These are phyloP conservation scores for Caenorhabditis becei DNA, from an alignment of 2,888 invertebrate species.

Conservation along the genomic window DNA sequence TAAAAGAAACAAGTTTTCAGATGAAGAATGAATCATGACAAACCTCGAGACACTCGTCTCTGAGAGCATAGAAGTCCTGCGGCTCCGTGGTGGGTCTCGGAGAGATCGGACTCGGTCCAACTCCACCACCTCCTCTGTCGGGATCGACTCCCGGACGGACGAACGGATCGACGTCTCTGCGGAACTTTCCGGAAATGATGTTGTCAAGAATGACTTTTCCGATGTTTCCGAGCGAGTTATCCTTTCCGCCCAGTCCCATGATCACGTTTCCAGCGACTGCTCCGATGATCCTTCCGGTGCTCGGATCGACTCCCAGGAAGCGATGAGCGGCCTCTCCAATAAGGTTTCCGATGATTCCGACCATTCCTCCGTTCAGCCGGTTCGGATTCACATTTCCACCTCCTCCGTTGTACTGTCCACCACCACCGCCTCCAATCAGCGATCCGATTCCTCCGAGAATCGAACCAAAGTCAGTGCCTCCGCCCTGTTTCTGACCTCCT, in stretches of 20 bases:
- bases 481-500: conserved; percentile 64
- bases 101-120: conserved; percentile 67
- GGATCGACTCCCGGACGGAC: conserved; percentile 70
- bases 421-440: conserved; percentile 77
- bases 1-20: conserved; percentile 74
- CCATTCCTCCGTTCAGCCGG: conserved; percentile 78
- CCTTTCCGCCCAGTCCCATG: conserved; percentile 81
- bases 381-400: conserved; percentile 78
- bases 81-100: conserved; percentile 77
- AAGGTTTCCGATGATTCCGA: conserved; percentile 78
- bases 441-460: conserved; percentile 77
- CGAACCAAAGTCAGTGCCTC: conserved; percentile 66
- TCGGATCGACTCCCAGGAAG: conserved; percentile 81
- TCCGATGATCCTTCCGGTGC: conserved; percentile 77
- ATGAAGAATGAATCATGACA: no score
- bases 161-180: conserved; percentile 79
- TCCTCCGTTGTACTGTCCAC: conserved; percentile 75
- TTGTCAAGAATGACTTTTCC: conserved; percentile 82
- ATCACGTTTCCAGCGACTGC: conserved; percentile 81
- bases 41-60: conserved; percentile 86
- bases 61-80: conserved; percentile 86
- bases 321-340: conserved; percentile 81
- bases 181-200: conserved; percentile 81
- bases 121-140: conserved; percentile 54
- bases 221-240: conserved; percentile 80